Evolutionary conservation across 64 coral and sea anemone species (phyloP), one percentile per base, ranked within the genome.

Genomic region (Actinia tenebrosa): DNA sequence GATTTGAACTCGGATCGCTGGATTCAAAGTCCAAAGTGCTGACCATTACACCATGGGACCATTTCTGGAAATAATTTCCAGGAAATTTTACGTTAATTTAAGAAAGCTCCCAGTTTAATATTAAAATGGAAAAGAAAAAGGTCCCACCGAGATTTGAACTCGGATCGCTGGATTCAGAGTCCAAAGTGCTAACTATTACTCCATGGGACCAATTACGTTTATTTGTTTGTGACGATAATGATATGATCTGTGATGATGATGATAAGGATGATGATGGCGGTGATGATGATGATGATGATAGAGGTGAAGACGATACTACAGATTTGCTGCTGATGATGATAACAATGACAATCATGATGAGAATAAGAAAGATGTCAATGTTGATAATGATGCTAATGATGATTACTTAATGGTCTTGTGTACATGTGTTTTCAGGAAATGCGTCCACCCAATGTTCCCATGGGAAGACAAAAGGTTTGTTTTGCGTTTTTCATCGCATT

Each of bases 391-490:
- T 64, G 61, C 14, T 64, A 18, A 64, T 64, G 16, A 64, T 18
- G 16, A 64, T 64, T 64, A 4, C 19, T 37, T 37, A 37, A 37
- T 37, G 30, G 30, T 37, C 30, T 37, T 37, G 30, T 37, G 30
- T 37, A 37, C 30, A 37, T 18, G 14, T 64, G 61, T 50, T 50
- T 80, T 64, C 71, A 99, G 96, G 47, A 99, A 95, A 89, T 94
- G 93, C 61, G 93, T 99, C 3, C 83, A 90, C 30, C 96, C 96
- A 4, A 71, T 94, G 56, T 92, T 92, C 75, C 88, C 93, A n/a
- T 99, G 96, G 96, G 90, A 99, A 71, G 94, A 92, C 61, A 94
- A 99, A 82, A 99, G 96, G 96, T 98, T 46, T 87, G 87, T 80
- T 18, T 80, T 81, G 44, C 20, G 78, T 23, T 66, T 23, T 22